phyloP scores from a whole-genome alignment of 2,797 vertebrate genomes.

The Antennarius maculatus region DNA sequence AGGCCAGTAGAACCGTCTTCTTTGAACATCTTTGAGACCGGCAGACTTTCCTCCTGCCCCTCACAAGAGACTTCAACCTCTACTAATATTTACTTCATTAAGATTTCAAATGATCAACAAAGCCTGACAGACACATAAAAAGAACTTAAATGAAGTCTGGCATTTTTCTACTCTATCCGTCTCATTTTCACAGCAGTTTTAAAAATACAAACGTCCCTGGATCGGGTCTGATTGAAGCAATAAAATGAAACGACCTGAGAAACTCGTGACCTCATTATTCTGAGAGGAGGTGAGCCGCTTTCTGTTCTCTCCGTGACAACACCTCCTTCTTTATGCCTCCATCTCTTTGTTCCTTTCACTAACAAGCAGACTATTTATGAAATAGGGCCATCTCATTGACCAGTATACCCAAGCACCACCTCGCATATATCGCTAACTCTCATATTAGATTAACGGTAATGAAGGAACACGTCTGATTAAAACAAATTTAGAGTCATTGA shows the following conservation, averaged over 20 bases:
- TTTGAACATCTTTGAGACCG: slow-evolving; percentile 20
- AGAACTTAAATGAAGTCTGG: slow-evolving; percentile 7
- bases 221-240: slow-evolving; percentile 39
- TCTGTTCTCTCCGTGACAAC: slow-evolving; percentile 63
- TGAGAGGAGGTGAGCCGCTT: slow-evolving; percentile 67
- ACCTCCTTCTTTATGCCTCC: slow-evolving; percentile 28
- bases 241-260: slow-evolving; percentile 63
- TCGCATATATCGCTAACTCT: slow-evolving; percentile 22
- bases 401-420: slow-evolving; percentile 10
- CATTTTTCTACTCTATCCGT: slow-evolving; percentile 14
- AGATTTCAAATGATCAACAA: slow-evolving; percentile 30
- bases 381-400: slow-evolving; percentile 21
- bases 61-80: slow-evolving; percentile 9
- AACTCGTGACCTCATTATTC: slow-evolving; percentile 87
- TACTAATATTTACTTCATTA: slow-evolving; percentile 14
- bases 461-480: slow-evolving; percentile 26
- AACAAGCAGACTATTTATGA: slow-evolving; percentile 50
- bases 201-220: slow-evolving; percentile 36
- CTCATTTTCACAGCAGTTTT: slow-evolving; percentile 32
- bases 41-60: slow-evolving; percentile 2
- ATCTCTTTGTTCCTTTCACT: slow-evolving; percentile 22
- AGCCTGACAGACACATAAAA: not conserved
- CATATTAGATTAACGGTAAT: slow-evolving; percentile 20
- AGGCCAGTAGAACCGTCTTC: not conserved
- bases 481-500: slow-evolving; percentile 29